phyloP scores from a whole-genome alignment of 2,113 vertebrate species.

The Clarias macrocephalus region DNA sequence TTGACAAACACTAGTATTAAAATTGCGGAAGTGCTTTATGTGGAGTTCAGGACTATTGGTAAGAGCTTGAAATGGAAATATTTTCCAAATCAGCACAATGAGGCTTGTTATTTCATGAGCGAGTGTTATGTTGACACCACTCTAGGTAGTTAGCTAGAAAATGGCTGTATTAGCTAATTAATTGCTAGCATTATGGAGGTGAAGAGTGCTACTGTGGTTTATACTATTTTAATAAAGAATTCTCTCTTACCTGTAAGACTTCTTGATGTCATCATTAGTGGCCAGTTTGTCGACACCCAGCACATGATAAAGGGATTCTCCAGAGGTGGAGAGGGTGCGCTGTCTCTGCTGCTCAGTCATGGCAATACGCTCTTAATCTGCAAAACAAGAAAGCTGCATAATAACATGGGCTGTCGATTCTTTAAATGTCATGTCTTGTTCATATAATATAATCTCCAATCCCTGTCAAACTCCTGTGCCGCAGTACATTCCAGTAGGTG shows the following conservation, averaged over 20 bases:
- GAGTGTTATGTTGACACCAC: not conserved
- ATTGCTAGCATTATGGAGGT: not conserved
- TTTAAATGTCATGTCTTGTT: no score
- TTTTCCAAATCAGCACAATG: not conserved
- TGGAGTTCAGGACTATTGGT: not conserved
- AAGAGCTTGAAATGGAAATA: not conserved
- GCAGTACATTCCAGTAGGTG: no score
- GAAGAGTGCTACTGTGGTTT: not conserved
- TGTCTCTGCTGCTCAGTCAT: constrained; percentile 98
- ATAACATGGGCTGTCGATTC: not conserved
- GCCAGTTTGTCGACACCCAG: constrained; percentile 93
- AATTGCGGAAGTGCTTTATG: not conserved
- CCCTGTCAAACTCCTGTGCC: no score
- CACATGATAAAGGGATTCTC: constrained; percentile 90
- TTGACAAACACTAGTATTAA: no score
- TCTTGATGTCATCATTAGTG: constrained; percentile 94
- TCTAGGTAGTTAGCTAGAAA: not conserved
- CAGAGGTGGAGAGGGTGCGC: constrained; percentile 94
- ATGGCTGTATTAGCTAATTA: not conserved
- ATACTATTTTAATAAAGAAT: not conserved
- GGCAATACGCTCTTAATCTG: constrained; percentile 61
- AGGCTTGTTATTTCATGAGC: not conserved
- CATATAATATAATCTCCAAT: no score
- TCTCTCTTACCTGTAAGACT: constrained; percentile 89
- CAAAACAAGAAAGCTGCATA: constrained; percentile 27